These are phyloP conservation scores for Falcunculus frontatus DNA, from an alignment of 2,113 vertebrate genomes.

Conservation along the genomic window DNA sequence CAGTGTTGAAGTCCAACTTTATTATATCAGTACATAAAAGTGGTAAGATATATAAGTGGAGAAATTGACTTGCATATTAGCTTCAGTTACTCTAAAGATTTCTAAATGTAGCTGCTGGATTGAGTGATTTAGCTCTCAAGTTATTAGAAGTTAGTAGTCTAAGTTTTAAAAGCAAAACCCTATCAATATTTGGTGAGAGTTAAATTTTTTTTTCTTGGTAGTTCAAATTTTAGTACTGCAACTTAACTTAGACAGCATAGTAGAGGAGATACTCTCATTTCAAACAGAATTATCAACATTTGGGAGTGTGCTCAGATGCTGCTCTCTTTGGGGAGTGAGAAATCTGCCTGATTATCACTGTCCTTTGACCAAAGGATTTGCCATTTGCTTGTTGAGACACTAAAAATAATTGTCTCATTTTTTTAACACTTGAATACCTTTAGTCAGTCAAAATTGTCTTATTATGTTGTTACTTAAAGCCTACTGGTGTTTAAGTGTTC, in stretches of 20 bases:
- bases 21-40: background rate
- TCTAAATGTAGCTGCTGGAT: background rate
- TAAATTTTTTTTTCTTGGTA: background rate
- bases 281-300: background rate
- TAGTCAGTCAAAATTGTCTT: background rate
- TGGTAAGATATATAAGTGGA: background rate
- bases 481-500: background rate
- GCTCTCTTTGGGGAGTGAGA: background rate
- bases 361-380: background rate
- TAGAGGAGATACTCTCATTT: background rate
- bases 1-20: background rate
- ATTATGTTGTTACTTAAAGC: background rate
- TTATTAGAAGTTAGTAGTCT: background rate
- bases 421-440: background rate
- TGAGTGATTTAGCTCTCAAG: background rate
- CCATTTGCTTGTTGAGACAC: background rate
- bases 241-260: background rate
- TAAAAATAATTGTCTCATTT: background rate
- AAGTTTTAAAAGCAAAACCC: background rate
- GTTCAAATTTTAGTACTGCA: background rate
- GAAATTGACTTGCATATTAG: background rate
- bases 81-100: background rate
- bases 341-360: rapidly evolving
- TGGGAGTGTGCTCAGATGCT: background rate
- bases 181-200: rapidly evolving